phyloP scores from a whole-genome alignment of 2,113 vertebrate genomes.

The Arothron firmamentum region DNA sequence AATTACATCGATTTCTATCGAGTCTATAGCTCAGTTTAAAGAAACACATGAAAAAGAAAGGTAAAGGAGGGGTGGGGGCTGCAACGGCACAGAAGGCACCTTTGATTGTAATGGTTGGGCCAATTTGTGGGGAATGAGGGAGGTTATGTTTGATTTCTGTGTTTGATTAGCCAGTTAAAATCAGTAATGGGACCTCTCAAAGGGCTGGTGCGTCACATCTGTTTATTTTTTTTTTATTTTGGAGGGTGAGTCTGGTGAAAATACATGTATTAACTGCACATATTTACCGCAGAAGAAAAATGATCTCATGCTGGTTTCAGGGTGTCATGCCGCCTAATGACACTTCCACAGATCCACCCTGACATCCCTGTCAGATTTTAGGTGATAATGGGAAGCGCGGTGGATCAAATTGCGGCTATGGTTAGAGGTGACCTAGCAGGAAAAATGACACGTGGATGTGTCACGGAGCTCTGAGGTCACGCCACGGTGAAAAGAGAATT shows the following conservation, averaged over 20 bases:
- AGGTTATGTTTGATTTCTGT: too few relatives aligned
- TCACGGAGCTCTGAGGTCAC: constrained; percentile 31
- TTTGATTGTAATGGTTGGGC: too few relatives aligned
- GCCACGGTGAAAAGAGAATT: not conserved
- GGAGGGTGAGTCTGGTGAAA: constrained; percentile 6
- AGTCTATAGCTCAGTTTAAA: too few relatives aligned
- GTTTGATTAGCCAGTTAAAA: too few relatives aligned
- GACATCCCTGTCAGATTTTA: constrained; percentile 21
- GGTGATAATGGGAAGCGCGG: constrained; percentile 24
- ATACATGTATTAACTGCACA: constrained; percentile 40
- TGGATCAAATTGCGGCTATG: constrained; percentile 27
- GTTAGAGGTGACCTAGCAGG: constrained; percentile 20
- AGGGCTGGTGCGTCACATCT: constrained; percentile 33
- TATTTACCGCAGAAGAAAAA: too few relatives aligned
- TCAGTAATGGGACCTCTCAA: constrained; percentile 76
- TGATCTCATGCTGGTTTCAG: constrained; percentile 33
- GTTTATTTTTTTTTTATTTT: constrained; percentile 1
- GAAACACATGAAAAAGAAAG: too few relatives aligned
- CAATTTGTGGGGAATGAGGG: too few relatives aligned
- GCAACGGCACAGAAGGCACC: too few relatives aligned
- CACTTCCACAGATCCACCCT: constrained; percentile 8
- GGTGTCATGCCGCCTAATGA: constrained; percentile 28
- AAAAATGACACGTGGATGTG: constrained; percentile 34
- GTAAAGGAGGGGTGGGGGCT: too few relatives aligned
- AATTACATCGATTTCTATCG: too few relatives aligned